Base-by-base conservation (phyloP, 2,113 vertebrate genomes). In the Sisor rabdophorus region DNA sequence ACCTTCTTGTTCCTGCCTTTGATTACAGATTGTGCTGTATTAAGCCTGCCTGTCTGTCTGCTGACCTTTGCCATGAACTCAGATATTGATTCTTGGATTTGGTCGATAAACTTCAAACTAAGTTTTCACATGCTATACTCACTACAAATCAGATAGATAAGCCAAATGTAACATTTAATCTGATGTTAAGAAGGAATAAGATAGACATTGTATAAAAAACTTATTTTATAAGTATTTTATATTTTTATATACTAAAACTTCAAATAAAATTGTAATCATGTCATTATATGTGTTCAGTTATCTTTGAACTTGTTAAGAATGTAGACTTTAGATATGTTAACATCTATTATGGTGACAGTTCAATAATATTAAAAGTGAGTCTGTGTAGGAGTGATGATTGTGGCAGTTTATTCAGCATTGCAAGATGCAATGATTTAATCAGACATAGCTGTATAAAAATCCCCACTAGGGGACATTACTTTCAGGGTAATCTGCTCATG, bases 361-460 rank as follows among this genome's bases (percentile, higher is more conserved):
- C 16, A 56, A 19, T 50, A 3, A 19, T 52, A 28, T 26, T 68
- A 40, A 8, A n/a, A n/a, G n/a, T n/a, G n/a, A 61, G 7, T 48
- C 26, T 61, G 69, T 60, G 79, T 71, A 32, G 24, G 36, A 26
- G n/a, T 30, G 67, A 26, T 67, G 44, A 3, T n/a, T n/a, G n/a
- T 28, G 50, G 60, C 50, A 65, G 50, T 54, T 75, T 53, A 75
- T 75, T 54, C 30, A 36, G 63, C 30, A 24, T 55, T 75, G 28
- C 63, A 63, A 65, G 73, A 75, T 24, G 19, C 40, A 48, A 24
- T 70, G 55, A 19, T 50, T 77, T 77, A 70, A 71, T 71, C 20
- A n/a, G 20, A 50, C 44, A 65, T 44, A 81, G 65, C n/a, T n/a
- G n/a, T 55, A 63, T 71, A 68, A 71, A 71, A 36, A 59, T 75